phyloP scores from a whole-genome alignment of 2,797 vertebrate species.

The Cygnus olor region DNA sequence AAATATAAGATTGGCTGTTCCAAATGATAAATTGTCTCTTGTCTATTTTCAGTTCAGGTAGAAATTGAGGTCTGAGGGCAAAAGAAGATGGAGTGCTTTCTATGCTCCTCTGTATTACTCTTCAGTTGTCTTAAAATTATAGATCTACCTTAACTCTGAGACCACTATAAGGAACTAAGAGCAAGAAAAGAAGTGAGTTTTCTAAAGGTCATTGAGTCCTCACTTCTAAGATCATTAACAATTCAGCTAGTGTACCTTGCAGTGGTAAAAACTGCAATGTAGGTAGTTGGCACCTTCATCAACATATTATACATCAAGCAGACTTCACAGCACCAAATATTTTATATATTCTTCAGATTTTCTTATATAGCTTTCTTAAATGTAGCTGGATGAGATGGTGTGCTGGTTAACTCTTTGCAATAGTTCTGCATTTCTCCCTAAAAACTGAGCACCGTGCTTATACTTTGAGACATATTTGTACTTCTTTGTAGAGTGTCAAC shows the following conservation, averaged over 20 bases:
- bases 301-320: background rate
- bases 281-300: background rate
- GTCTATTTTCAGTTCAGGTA: background rate
- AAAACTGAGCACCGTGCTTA: background rate
- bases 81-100: background rate
- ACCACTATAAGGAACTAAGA: background rate
- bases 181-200: background rate
- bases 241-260: background rate
- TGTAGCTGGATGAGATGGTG: background rate
- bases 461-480: background rate
- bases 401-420: background rate
- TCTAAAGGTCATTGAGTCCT: background rate
- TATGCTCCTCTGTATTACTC: background rate
- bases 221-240: background rate
- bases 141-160: background rate
- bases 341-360: background rate
- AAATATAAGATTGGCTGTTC: background rate
- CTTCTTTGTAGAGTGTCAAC: background rate
- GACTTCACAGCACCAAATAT: background rate
- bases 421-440: background rate
- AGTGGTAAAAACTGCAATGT: background rate
- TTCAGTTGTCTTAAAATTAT: background rate
- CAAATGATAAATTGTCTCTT: background rate
- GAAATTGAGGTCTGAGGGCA: background rate
- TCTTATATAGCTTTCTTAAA: background rate